Percentiles rank a stretch among this genome's conserved stretches.
Conservation (phyloP, 2,888 invertebrate genomes). For the Andrena chrysosceles region DNA sequence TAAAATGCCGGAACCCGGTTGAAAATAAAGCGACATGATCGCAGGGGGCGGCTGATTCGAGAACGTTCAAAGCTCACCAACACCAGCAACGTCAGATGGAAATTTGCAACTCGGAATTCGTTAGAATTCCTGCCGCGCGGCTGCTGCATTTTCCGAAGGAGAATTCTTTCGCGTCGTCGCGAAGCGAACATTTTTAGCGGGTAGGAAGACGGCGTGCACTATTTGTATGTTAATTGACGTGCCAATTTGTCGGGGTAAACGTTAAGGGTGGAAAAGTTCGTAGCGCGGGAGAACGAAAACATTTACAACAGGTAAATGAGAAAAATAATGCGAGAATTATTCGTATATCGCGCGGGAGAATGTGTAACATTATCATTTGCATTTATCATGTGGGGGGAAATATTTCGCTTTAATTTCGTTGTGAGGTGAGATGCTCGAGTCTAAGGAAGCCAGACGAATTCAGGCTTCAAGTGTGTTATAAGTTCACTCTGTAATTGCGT, state of each 20-base stretch:
- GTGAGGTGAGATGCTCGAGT: neutral
- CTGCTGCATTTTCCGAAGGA: neutral
- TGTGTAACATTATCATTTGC: neutral
- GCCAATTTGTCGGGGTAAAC: constrained; percentile 3
- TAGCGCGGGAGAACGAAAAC: neutral
- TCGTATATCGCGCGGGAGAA: constrained; percentile 1
- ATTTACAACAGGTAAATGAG: neutral
- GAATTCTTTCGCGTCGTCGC: constrained; percentile 13
- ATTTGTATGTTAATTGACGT: constrained; percentile 1
- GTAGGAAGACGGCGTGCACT: neutral
- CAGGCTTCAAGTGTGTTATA: neutral
- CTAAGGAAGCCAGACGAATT: neutral
- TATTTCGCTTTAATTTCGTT: neutral
- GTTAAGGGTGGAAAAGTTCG: neutral
- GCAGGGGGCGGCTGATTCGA: neutral
- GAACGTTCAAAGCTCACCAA: neutral
- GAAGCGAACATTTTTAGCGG: too few species aligned
- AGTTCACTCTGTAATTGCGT: too few species aligned
- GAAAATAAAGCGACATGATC: constrained; percentile 8
- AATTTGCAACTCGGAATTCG: constrained; percentile 19
- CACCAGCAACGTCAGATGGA: neutral
- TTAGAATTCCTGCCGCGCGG: neutral
- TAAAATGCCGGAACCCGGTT: constrained; percentile 14
- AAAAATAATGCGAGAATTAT: constrained; percentile 5
- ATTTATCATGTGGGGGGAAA: neutral